These are phyloP conservation scores for Tetraneura akinire DNA, from an alignment of 1,140 invertebrate genomes.

Conservation along the genomic window DNA sequence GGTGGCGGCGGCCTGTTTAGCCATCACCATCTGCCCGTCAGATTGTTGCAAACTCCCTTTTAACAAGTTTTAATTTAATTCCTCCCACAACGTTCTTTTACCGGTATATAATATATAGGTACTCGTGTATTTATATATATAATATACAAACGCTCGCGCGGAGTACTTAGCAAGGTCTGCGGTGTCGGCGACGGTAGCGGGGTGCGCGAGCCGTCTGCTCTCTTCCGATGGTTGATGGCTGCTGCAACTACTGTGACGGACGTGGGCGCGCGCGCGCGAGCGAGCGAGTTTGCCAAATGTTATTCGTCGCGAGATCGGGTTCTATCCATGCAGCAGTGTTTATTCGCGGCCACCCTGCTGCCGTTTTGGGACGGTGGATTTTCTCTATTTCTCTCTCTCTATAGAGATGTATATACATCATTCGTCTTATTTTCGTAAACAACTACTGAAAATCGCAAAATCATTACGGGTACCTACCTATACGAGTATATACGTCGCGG, in stretches of 20 bases:
- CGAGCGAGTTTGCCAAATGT: constrained; percentile 49
- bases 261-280: constrained; percentile 2
- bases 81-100: constrained; percentile 42
- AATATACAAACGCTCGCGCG: background rate
- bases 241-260: constrained; percentile 37
- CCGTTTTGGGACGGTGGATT: constrained; percentile 30
- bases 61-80: constrained; percentile 52
- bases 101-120: background rate
- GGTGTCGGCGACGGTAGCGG: background rate
- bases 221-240: background rate
- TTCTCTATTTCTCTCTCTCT: constrained; percentile 25
- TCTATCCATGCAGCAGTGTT: constrained; percentile 20
- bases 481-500: background rate
- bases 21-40: constrained; percentile 49
- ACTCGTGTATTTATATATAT: background rate
- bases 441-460: constrained; percentile 49
- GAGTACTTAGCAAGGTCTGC: constrained; percentile 40
- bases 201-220: constrained; percentile 47
- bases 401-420: too few relatives aligned
- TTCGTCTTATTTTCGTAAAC: constrained; percentile 36
- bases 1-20: constrained; percentile 32
- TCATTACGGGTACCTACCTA: constrained; percentile 14
- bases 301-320: constrained; percentile 41
- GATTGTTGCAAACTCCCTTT: constrained; percentile 51
- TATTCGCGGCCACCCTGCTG: constrained; percentile 22